phyloP scores from a whole-genome alignment of 2,888 invertebrate species.

The Microctonus hyperodae region DNA sequence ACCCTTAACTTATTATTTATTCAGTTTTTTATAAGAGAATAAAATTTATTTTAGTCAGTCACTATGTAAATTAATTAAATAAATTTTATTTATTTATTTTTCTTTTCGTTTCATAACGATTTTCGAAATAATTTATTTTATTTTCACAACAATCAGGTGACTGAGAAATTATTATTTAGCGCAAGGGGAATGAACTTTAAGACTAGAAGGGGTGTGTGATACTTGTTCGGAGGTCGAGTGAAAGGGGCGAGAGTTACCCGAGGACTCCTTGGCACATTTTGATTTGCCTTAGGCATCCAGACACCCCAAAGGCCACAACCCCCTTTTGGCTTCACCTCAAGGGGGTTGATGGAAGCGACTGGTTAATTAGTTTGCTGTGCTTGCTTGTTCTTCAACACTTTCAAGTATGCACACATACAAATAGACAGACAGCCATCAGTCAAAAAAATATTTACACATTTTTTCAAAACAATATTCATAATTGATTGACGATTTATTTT shows the following conservation, averaged over 20 bases:
- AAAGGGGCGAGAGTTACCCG: not conserved
- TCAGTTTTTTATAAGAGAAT: not conserved
- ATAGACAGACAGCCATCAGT: not conserved
- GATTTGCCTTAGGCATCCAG: constrained; percentile 1
- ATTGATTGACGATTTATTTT: not conserved
- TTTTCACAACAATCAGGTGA: no score
- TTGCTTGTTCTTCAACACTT: not conserved
- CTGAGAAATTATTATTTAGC: not conserved
- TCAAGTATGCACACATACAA: not conserved
- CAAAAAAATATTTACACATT: not conserved
- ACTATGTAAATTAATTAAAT: no score
- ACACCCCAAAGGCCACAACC: constrained; percentile 4
- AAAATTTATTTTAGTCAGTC: no score
- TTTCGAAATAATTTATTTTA: no score
- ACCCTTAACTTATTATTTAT: not conserved
- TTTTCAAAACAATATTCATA: not conserved
- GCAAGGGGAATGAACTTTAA: no score
- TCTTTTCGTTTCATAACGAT: no score
- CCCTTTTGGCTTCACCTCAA: not conserved
- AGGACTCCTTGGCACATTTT: constrained; percentile 16
- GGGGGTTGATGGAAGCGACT: not conserved
- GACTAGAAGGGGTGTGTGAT: not conserved
- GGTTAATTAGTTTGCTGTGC: not conserved
- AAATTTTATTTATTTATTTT: no score
- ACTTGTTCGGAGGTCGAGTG: not conserved